Conservation (phyloP, 2,888 invertebrate genomes). For the Ornithoptera priamus region DNA sequence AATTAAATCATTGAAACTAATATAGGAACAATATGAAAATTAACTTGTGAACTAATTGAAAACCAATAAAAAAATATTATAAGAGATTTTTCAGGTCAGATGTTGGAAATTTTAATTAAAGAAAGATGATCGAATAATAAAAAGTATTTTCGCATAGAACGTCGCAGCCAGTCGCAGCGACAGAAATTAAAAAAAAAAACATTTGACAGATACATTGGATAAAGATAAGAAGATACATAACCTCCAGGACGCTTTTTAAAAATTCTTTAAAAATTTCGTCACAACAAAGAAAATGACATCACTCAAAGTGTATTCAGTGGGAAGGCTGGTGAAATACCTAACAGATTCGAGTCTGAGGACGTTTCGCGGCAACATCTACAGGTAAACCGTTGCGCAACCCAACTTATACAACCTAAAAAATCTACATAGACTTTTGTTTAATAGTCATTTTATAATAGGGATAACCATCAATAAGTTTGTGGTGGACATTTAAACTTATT, state of each 20-base stretch:
- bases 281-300: slow-evolving; percentile 65
- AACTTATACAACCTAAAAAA: slow-evolving; percentile 47
- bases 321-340: slow-evolving; percentile 70
- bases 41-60: no score
- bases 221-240: slow-evolving; percentile 25
- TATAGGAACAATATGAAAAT: no score
- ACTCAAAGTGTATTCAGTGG: slow-evolving; percentile 70
- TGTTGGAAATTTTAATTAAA: no score
- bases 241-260: slow-evolving; percentile 13
- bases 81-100: no score
- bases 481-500: not conserved
- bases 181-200: slow-evolving; percentile 6
- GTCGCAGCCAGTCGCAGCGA: no score
- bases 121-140: no score
- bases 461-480: not conserved
- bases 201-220: slow-evolving; percentile 19
- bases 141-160: no score
- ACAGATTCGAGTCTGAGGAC: slow-evolving; percentile 70
- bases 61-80: no score
- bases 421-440: not conserved
- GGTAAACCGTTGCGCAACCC: slow-evolving; percentile 76
- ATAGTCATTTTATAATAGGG: not conserved
- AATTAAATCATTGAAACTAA: no score
- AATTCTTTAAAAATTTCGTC: slow-evolving; percentile 36
- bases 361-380: slow-evolving; percentile 63